Conservation (phyloP, 2,797 vertebrate genomes). For the Nasua narica region DNA sequence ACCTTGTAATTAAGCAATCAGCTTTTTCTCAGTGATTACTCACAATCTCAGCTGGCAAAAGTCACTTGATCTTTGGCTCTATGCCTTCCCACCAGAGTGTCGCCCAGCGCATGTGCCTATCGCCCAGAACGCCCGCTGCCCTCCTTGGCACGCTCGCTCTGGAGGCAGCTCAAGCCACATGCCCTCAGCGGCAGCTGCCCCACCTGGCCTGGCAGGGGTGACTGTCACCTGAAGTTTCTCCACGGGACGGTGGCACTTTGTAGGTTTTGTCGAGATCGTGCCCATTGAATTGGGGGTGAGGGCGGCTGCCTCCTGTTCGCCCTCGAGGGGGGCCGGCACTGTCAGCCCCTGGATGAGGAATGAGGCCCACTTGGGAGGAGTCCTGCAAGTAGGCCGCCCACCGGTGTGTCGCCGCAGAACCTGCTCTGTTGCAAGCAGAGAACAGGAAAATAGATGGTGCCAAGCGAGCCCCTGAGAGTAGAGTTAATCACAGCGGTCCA, state of each 20-base stretch:
- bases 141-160: neutral
- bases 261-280: neutral
- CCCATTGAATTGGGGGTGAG: accelerated
- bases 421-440: neutral
- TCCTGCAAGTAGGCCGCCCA: neutral
- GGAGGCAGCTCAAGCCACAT: neutral
- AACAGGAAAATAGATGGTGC: neutral
- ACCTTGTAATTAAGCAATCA: conserved; percentile 69
- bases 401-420: neutral
- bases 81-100: conserved; percentile 40
- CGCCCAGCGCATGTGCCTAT: neutral
- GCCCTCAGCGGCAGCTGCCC: neutral
- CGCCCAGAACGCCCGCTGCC: neutral
- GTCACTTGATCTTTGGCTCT: conserved; percentile 61
- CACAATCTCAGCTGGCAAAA: conserved; percentile 44
- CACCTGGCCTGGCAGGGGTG: neutral
- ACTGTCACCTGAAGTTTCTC: neutral
- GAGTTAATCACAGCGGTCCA: neutral
- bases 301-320: accelerated
- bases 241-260: neutral
- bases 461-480: neutral
- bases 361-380: neutral
- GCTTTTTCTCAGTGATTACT: conserved; percentile 39
- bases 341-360: neutral
- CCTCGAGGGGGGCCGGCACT: accelerated